These are phyloP conservation scores for Aurelia coerulea DNA, from an alignment of 30 jellyfish, hydroid and myxozoan genomes.

Conservation along the genomic window DNA sequence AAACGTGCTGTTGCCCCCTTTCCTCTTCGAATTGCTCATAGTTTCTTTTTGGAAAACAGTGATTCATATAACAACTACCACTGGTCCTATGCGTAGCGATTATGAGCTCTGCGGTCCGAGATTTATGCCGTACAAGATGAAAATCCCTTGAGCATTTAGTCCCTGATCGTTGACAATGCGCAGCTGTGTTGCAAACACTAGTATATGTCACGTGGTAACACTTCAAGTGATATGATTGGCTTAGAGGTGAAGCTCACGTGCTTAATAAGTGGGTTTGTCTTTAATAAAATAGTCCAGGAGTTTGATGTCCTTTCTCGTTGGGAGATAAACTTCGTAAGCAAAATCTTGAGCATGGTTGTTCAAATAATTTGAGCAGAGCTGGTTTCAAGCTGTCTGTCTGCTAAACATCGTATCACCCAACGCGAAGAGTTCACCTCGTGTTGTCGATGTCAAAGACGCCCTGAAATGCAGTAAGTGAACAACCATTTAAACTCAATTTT, in stretches of 20 bases:
- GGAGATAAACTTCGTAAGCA: neutral
- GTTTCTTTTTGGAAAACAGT: no score
- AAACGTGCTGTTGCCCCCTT: no score
- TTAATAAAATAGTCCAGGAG: constrained; percentile 57
- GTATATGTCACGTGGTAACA: constrained; percentile 52
- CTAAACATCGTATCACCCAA: no score
- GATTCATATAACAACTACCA: no score
- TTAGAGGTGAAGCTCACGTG: constrained; percentile 55
- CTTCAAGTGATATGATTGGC: constrained; percentile 37
- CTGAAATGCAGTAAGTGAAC: constrained; percentile 1
- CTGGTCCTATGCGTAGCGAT: no score
- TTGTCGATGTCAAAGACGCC: neutral
- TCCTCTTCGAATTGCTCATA: no score
- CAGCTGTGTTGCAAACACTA: constrained; percentile 70
- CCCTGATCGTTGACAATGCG: constrained; percentile 78
- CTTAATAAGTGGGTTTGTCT: constrained; percentile 84
- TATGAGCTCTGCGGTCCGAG: no score
- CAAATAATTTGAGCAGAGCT: no score
- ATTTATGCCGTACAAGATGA: neutral
- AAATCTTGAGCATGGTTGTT: no score
- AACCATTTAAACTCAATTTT: neutral
- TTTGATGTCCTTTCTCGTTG: constrained; percentile 47
- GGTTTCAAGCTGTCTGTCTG: no score
- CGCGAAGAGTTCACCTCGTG: no score
- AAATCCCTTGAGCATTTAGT: constrained; percentile 69